phyloP scores from a whole-genome alignment of 2,113 vertebrate genomes.

The Cygnus atratus region DNA sequence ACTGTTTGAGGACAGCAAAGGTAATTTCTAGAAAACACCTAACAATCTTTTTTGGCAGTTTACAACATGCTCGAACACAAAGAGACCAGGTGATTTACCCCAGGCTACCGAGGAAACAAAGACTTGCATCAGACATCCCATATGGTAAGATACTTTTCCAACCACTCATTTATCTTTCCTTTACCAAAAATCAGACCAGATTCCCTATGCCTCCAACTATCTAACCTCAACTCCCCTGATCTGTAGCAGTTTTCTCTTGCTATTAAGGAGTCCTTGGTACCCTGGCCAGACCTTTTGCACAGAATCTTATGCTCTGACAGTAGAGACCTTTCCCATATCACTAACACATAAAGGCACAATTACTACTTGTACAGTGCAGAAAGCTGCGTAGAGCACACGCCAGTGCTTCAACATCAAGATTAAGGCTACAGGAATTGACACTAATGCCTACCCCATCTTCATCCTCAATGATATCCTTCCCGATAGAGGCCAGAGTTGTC shows the following conservation, averaged over 20 bases:
- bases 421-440: background rate
- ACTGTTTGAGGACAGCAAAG: background rate
- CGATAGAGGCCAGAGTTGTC: constrained; percentile 95
- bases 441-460: constrained; percentile 90
- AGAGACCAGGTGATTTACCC: background rate
- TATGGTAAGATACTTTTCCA: background rate
- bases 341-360: background rate
- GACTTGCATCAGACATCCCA: background rate
- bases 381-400: background rate
- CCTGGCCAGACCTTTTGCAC: background rate
- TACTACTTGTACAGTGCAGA: background rate
- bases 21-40: background rate
- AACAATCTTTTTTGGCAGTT: background rate
- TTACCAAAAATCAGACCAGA: background rate
- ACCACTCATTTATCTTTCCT: background rate
- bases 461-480: constrained; percentile 96
- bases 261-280: background rate
- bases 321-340: background rate
- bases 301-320: background rate
- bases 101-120: background rate
- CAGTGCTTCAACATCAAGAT: background rate
- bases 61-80: background rate
- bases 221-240: background rate
- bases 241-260: background rate
- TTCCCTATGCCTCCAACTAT: background rate